These are phyloP conservation scores for Oscheius myriophilus DNA, from an alignment of 2,888 invertebrate genomes.

Conservation along the genomic window DNA sequence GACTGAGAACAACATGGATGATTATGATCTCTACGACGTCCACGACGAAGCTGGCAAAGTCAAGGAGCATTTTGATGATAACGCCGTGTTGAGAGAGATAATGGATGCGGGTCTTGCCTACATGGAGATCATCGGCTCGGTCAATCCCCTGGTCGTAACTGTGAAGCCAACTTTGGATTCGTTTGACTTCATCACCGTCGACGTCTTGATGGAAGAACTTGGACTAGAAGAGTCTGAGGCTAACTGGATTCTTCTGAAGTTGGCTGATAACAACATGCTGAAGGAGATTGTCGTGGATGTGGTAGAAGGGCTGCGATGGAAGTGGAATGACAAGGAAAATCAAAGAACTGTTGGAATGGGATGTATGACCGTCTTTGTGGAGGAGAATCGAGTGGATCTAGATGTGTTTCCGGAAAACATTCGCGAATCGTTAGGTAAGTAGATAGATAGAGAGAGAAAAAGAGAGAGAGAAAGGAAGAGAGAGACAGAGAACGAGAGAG, in stretches of 20 bases:
- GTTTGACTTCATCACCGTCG: slow-evolving; percentile 6
- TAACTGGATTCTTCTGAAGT: neutral
- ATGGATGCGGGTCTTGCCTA: neutral
- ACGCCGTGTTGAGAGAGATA: neutral
- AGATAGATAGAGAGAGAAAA: too few relatives aligned
- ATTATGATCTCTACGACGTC: slow-evolving; percentile 10
- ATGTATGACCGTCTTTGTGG: neutral
- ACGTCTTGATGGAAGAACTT: neutral
- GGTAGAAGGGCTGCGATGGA: neutral
- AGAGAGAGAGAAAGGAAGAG: too few relatives aligned
- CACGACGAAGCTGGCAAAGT: too few relatives aligned
- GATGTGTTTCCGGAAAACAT: slow-evolving; percentile 13
- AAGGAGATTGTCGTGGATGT: neutral
- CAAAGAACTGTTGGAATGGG: neutral
- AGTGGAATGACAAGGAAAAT: neutral
- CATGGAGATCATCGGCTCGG: slow-evolving; percentile 6
- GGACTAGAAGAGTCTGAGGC: neutral
- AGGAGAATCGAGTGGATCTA: neutral
- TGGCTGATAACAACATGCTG: neutral
- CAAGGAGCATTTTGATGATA: neutral
- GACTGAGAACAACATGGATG: neutral
- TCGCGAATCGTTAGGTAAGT: neutral
- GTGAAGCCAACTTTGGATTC: slow-evolving; percentile 4
- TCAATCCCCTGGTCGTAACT: neutral
- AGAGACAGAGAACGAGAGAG: too few relatives aligned